Percentiles rank a stretch among this genome's conserved stretches.
Evolutionary conservation across 2,888 invertebrate species (phyloP).

Genomic region (Drosophila prolongata): DNA sequence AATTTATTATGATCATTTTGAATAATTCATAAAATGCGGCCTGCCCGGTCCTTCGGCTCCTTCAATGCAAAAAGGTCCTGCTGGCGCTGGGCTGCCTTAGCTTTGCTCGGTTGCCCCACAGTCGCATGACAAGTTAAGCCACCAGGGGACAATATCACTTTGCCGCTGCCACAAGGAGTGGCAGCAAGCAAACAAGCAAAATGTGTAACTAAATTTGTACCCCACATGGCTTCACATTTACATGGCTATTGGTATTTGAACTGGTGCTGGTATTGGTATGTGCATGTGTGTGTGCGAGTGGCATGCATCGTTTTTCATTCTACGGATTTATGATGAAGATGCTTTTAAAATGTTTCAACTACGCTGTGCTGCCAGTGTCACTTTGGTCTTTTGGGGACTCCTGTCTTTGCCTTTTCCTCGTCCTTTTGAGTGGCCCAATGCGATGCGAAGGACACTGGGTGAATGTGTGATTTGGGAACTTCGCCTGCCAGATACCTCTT

Average conservation of each 20-base stretch:
- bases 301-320: conserved; percentile 54
- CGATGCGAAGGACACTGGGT: conserved; percentile 8
- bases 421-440: conserved; percentile 17
- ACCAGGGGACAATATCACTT: conserved; percentile 74
- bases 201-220: conserved; percentile 46
- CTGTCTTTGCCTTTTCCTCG: conserved; percentile 30
- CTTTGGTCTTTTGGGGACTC: conserved; percentile 48
- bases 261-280: neutral
- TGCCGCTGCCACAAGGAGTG: conserved; percentile 43
- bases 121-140: conserved; percentile 72
- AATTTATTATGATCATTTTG: conserved; percentile 70
- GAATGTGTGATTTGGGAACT: neutral
- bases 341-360: conserved; percentile 66
- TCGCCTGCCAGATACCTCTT: neutral
- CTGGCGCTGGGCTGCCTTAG: conserved; percentile 1
- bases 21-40: conserved; percentile 55
- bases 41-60: conserved; percentile 8
- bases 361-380: conserved; percentile 56
- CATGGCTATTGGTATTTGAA: neutral
- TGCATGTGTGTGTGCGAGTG: conserved; percentile 19
- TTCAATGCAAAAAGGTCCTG: conserved; percentile 39
- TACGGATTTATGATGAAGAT: conserved; percentile 69
- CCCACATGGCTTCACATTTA: conserved; percentile 11
- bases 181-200: conserved; percentile 21
- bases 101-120: neutral